A percentile compares a stretch with the other conserved stretches of the same genome.
phyloP scores from a whole-genome alignment of 2,113 vertebrate genomes.

The Chionodraco myersi region DNA sequence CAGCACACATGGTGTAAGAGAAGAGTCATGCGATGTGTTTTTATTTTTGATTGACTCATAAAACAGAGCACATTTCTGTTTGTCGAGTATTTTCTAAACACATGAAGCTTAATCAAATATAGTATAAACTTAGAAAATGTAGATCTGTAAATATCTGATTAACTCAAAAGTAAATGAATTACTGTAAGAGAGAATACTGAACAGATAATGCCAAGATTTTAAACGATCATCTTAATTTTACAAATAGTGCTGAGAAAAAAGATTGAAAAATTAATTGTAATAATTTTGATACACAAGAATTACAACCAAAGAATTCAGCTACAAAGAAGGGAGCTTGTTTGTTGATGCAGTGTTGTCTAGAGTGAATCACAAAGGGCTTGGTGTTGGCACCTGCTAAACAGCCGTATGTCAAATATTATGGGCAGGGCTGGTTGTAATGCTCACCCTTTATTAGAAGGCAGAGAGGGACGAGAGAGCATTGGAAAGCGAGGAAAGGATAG shows the following conservation, averaged over 20 bases:
- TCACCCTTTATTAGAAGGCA: constrained; percentile 92
- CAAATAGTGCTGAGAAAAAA: too few species aligned
- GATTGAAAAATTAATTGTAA: too few species aligned
- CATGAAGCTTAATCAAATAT: background rate
- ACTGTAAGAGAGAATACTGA: background rate
- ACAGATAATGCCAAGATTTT: background rate
- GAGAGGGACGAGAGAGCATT: constrained; percentile 91
- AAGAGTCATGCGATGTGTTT: background rate
- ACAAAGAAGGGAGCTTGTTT: constrained; percentile 3
- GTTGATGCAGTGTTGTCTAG: background rate
- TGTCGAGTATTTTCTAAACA: background rate
- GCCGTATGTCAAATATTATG: constrained; percentile 13
- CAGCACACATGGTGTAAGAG: background rate
- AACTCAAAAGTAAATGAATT: background rate
- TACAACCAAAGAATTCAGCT: constrained; percentile 1
- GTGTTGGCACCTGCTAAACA: constrained; percentile 44
- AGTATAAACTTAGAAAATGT: background rate
- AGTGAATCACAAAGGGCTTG: background rate
- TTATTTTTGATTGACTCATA: background rate
- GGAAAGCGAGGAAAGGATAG: constrained; percentile 93
- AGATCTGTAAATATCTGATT: background rate
- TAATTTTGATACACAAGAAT: background rate
- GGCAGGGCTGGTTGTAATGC: constrained; percentile 78
- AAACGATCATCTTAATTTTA: background rate
- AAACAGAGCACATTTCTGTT: background rate